These are phyloP conservation scores for Diplolepis rosae DNA, from an alignment of 2,888 invertebrate species.

Conservation along the genomic window DNA sequence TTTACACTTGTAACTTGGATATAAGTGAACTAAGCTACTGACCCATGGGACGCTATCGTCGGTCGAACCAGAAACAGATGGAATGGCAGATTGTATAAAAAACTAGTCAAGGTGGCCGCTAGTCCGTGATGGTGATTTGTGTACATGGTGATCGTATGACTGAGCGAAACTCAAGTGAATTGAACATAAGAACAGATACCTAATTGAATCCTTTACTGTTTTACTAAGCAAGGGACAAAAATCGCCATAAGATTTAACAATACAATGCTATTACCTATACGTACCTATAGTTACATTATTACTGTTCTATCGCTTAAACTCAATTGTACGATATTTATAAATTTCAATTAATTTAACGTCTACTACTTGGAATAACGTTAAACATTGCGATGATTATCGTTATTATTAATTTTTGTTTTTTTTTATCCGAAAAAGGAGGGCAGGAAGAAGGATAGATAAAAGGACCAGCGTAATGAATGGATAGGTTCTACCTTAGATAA, in stretches of 20 bases:
- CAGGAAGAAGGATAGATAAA: conserved; percentile 57
- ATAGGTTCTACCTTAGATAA: conserved; percentile 62
- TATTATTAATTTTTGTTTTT: conserved; percentile 36
- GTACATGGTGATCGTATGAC: conserved; percentile 59
- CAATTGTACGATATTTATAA: conserved; percentile 70
- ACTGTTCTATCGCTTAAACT: conserved; percentile 70
- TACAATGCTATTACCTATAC: conserved; percentile 70
- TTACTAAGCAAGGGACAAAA: conserved; percentile 59
- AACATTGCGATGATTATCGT: conserved; percentile 49
- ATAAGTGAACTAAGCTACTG: conserved; percentile 62
- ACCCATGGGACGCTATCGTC: conserved; percentile 57
- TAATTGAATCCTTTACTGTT: conserved; percentile 61
- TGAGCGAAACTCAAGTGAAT: conserved; percentile 61
- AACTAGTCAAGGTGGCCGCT: conserved; percentile 73
- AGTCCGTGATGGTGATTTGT: conserved; percentile 70
- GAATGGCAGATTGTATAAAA: conserved; percentile 51
- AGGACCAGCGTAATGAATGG: conserved; percentile 57
- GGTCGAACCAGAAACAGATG: conserved; percentile 52
- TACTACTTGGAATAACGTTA: conserved; percentile 64
- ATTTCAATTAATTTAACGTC: conserved; percentile 71
- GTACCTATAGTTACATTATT: conserved; percentile 71
- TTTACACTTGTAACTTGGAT: conserved; percentile 59
- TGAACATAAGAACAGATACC: conserved; percentile 62
- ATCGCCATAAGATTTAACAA: conserved; percentile 71
- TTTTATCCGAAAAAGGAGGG: conserved; percentile 46